These are phyloP conservation scores for Acipenser transmontanus DNA, from an alignment of 2,797 vertebrate genomes.

Conservation along the genomic window DNA sequence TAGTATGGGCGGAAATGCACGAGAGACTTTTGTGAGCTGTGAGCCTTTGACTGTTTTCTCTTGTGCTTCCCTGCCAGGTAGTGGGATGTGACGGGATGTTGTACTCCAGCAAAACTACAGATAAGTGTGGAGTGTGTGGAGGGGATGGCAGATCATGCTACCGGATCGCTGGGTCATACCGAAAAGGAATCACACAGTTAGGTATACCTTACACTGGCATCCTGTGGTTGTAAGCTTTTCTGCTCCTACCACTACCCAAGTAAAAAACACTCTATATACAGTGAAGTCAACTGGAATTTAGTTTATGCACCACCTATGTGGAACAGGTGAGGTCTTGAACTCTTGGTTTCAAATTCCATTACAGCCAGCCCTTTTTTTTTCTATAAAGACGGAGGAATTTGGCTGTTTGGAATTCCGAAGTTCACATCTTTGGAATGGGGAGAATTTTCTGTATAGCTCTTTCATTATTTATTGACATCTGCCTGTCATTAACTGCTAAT, in stretches of 20 bases:
- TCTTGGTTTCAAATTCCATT: too few relatives aligned
- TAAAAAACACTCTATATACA: neutral
- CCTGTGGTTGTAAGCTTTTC: slow-evolving; percentile 9
- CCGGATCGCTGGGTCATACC: slow-evolving; percentile 78
- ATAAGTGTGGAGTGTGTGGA: slow-evolving; percentile 79
- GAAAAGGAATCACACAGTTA: slow-evolving; percentile 82
- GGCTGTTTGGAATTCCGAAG: too few relatives aligned
- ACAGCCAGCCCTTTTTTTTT: too few relatives aligned
- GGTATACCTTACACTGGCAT: slow-evolving; percentile 53
- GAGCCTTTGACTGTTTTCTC: neutral
- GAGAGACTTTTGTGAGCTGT: neutral
- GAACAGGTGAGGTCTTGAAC: neutral
- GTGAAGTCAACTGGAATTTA: neutral
- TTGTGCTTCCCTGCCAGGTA: slow-evolving; percentile 50
- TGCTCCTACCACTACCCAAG: neutral
- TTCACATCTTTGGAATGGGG: too few relatives aligned
- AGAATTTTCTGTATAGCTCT: too few relatives aligned
- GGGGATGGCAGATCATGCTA: slow-evolving; percentile 77
- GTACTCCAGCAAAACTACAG: slow-evolving; percentile 68
- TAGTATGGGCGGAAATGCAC: neutral
- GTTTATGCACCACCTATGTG: neutral
- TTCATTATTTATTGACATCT: too few relatives aligned
- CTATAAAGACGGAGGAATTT: too few relatives aligned
- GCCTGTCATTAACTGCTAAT: too few relatives aligned
- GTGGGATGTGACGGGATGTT: slow-evolving; percentile 81